Conservation (phyloP, 2,797 vertebrate species). For the Sebastes minor region DNA sequence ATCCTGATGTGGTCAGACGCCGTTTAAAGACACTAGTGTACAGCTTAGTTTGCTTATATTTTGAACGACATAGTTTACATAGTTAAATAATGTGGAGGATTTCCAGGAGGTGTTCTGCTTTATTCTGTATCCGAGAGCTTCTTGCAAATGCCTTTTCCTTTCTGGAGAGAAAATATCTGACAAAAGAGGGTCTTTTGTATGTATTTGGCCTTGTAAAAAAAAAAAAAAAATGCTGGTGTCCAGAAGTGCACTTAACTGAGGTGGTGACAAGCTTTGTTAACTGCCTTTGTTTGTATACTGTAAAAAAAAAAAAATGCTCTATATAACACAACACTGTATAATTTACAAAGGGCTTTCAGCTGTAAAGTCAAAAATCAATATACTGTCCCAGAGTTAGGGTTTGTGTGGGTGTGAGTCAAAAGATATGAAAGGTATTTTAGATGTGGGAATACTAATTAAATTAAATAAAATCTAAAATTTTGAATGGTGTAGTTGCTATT, state of each 20-base stretch:
- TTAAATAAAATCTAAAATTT: constrained; percentile 8
- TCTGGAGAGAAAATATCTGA: constrained; percentile 47
- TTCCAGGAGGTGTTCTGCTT: constrained; percentile 50
- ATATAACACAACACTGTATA: constrained; percentile 61
- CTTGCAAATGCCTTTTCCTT: constrained; percentile 50
- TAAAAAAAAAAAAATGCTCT: constrained; percentile 30
- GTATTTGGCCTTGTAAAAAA: constrained; percentile 36
- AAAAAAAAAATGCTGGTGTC: constrained; percentile 27
- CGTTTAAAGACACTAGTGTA: constrained; percentile 78
- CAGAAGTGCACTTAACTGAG: constrained; percentile 68
- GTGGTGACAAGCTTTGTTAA: constrained; percentile 43
- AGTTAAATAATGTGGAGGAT: constrained; percentile 52
- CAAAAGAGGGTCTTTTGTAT: constrained; percentile 44
- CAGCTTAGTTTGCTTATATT: constrained; percentile 67
- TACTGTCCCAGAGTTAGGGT: constrained; percentile 18
- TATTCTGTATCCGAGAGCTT: constrained; percentile 42
- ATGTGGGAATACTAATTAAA: constrained; percentile 60
- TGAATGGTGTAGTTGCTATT: neutral
- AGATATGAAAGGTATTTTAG: constrained; percentile 42
- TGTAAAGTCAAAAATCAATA: constrained; percentile 38
- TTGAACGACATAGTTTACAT: constrained; percentile 66
- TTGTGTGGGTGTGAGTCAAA: constrained; percentile 39
- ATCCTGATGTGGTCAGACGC: constrained; percentile 44
- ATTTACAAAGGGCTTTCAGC: constrained; percentile 52
- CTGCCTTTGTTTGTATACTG: constrained; percentile 59